These are phyloP conservation scores for Lates calcarifer DNA, from an alignment of 2,113 vertebrate genomes.

Conservation along the genomic window DNA sequence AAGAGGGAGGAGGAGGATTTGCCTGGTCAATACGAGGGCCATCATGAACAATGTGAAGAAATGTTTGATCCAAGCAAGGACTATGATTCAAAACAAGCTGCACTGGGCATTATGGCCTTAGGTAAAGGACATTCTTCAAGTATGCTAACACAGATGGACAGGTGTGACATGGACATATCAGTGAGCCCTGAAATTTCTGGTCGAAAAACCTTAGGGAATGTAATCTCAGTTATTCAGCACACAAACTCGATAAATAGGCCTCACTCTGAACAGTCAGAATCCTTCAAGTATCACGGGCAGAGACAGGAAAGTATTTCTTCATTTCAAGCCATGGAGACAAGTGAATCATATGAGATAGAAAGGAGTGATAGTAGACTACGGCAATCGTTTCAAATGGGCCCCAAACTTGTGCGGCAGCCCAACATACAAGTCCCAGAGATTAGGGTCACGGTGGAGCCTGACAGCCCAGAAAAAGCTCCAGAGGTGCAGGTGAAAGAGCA, in stretches of 20 bases:
- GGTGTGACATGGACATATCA: conserved; percentile 86
- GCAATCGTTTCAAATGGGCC: conserved; percentile 87
- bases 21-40: conserved; percentile 83
- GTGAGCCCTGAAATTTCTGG: conserved; percentile 81
- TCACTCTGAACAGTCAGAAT: conserved; percentile 88
- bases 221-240: conserved; percentile 99
- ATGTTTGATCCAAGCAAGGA: conserved; percentile 83
- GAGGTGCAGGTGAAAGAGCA: conserved; percentile 90
- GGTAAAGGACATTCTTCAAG: conserved; percentile 78
- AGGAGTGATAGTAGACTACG: conserved; percentile 77
- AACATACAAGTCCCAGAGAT: conserved; percentile 99
- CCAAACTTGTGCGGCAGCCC: conserved; percentile 91
- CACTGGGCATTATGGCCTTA: conserved; percentile 80
- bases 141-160: conserved; percentile 80
- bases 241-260: conserved; percentile 95
- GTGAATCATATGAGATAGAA: conserved; percentile 87
- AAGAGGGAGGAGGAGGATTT: conserved; percentile 96
- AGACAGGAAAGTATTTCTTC: conserved; percentile 58
- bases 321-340: conserved; percentile 79
- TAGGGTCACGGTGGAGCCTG: conserved; percentile 96
- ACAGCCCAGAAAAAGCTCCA: conserved; percentile 93
- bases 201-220: conserved; percentile 91
- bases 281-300: conserved; percentile 70
- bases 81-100: conserved; percentile 88
- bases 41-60: conserved; percentile 78